A percentile compares a stretch with the other conserved stretches of the same genome.
Evolutionary conservation across 2,797 vertebrate species (phyloP).

Genomic region (Chelon labrosus): DNA sequence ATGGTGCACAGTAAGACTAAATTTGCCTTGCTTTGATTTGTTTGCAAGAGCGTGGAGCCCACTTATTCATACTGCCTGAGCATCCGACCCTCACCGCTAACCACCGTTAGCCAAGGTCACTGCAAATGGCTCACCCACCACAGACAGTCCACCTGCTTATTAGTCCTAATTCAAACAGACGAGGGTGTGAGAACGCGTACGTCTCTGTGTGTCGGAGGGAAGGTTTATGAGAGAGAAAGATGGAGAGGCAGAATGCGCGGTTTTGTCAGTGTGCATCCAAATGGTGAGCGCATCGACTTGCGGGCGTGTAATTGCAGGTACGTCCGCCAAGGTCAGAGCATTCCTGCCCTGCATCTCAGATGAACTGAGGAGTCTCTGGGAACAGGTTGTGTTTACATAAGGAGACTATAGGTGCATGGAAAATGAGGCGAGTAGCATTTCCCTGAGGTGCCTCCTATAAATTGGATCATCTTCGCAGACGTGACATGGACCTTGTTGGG

Average conservation of each 20-base stretch:
- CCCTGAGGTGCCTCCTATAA: constrained; percentile 1
- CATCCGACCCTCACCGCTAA: constrained; percentile 45
- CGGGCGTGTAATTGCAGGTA: constrained; percentile 37
- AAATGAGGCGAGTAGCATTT: constrained; percentile 42
- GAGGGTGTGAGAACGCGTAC: constrained; percentile 42
- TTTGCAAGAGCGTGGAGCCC: constrained; percentile 45
- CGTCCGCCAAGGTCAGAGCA: constrained; percentile 73
- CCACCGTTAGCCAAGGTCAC: constrained; percentile 73
- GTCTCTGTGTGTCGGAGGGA: constrained; percentile 19
- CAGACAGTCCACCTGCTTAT: constrained; percentile 77
- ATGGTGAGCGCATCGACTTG: constrained; percentile 23
- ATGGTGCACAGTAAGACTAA: constrained; percentile 13
- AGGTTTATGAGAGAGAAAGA: constrained; percentile 51
- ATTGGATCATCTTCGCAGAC: constrained; percentile 34
- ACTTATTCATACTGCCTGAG: constrained; percentile 54
- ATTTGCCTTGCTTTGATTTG: constrained; percentile 48
- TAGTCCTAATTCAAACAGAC: constrained; percentile 73
- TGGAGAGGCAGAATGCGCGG: constrained; percentile 29
- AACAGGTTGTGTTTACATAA: constrained; percentile 56
- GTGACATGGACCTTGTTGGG: constrained; percentile 8
- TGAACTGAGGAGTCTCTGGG: constrained; percentile 54
- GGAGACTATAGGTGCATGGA: constrained; percentile 30
- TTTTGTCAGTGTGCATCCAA: constrained; percentile 51
- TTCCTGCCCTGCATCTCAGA: constrained; percentile 67
- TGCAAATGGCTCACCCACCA: constrained; percentile 65